phyloP scores from a whole-genome alignment of 2,797 vertebrate genomes.

The Pantherophis alleghaniensis region DNA sequence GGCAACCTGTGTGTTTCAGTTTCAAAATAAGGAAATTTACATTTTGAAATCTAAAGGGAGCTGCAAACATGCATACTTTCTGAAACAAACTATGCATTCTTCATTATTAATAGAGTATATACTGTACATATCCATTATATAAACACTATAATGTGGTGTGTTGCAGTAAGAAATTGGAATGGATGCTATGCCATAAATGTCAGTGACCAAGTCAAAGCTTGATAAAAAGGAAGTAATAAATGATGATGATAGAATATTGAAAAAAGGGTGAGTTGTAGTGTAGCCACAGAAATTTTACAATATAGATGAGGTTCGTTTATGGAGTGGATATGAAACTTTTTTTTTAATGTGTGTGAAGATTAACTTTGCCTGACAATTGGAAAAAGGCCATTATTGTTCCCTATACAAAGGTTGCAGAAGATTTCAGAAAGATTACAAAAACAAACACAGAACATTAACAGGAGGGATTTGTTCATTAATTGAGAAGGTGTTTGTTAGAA shows the following conservation, averaged over 20 bases:
- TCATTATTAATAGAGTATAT: not conserved
- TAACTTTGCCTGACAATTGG: not conserved
- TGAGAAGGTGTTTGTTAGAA: not conserved
- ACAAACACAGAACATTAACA: not conserved
- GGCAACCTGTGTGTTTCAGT: not conserved
- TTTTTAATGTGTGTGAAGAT: not conserved
- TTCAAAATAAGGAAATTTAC: not conserved
- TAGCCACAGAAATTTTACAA: not conserved
- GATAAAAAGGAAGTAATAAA: not conserved
- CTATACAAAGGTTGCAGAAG: not conserved
- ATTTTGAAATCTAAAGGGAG: not conserved
- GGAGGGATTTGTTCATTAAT: not conserved
- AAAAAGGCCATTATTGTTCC: not conserved
- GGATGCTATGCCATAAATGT: not conserved
- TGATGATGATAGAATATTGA: not conserved
- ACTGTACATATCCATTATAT: not conserved
- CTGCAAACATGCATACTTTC: not conserved
- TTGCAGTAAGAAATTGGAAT: not conserved
- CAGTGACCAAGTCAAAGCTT: not conserved
- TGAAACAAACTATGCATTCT: not conserved
- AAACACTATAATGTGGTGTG: not conserved
- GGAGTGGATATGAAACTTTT: not conserved
- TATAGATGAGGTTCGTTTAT: not conserved
- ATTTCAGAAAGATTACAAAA: not conserved
- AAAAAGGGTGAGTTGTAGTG: not conserved